Percentiles rank a stretch among this genome's conserved stretches.
Conservation (phyloP, 92 coral and sea anemone genomes). For the Meandrina meandrites region DNA sequence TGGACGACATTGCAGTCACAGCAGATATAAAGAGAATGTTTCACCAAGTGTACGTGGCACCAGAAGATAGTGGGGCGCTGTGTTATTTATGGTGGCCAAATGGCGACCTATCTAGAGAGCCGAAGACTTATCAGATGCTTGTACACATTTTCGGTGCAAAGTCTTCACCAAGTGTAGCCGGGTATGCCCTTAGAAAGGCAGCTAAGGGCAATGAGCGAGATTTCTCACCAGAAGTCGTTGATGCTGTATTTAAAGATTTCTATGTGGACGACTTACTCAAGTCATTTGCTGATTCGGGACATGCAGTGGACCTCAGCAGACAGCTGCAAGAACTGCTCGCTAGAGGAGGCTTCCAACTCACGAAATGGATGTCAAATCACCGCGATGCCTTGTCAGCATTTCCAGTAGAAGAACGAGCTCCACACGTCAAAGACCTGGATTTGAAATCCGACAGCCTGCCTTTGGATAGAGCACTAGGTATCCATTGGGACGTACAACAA, state of each 20-base stretch:
- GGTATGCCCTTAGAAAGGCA: too few species aligned
- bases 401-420: slow-evolving; percentile 57
- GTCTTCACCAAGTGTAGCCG: too few species aligned
- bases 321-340: not conserved
- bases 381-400: slow-evolving; percentile 61
- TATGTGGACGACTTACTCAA: too few species aligned
- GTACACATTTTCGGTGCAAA: too few species aligned
- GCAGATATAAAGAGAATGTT: too few species aligned
- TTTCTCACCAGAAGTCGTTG: too few species aligned
- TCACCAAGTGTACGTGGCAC: slow-evolving; percentile 70
- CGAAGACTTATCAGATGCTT: slow-evolving; percentile 53
- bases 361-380: slow-evolving; percentile 72
- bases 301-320: slow-evolving; percentile 18
- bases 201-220: too few species aligned
- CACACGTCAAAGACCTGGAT: slow-evolving; percentile 43
- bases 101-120: slow-evolving; percentile 53
- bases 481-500: slow-evolving; percentile 59
- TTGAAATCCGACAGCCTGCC: slow-evolving; percentile 51
- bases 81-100: slow-evolving; percentile 76
- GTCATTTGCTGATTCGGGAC: too few species aligned
- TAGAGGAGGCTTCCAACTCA: slow-evolving; percentile 73
- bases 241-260: too few species aligned
- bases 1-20: slow-evolving; percentile 58
- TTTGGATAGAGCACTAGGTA: slow-evolving; percentile 62
- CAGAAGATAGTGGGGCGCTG: slow-evolving; percentile 70